phyloP scores from a whole-genome alignment of 2,797 vertebrate genomes.

The Linurgus olivaceus region DNA sequence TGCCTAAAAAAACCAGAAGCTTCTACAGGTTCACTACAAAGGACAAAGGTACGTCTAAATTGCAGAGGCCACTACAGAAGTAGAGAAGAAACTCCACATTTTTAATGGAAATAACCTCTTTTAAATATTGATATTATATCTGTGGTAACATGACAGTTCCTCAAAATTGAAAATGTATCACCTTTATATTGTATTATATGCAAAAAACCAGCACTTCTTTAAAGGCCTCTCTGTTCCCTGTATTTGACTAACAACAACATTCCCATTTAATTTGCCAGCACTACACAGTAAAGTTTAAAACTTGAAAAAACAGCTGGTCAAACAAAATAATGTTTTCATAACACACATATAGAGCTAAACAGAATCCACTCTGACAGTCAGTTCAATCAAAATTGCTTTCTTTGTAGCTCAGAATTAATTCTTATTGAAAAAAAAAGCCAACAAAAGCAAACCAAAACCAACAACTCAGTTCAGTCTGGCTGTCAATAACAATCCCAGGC shows the following conservation, averaged over 20 bases:
- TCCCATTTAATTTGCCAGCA: neutral
- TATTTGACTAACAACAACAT: neutral
- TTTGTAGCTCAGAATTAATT: neutral
- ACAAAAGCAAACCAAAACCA: neutral
- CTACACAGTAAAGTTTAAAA: neutral
- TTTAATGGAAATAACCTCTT: neutral
- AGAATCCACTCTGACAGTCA: neutral
- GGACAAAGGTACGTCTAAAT: neutral
- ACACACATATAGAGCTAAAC: neutral
- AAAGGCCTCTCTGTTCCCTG: neutral
- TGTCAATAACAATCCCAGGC: neutral
- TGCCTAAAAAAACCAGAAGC: neutral
- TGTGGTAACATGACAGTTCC: neutral
- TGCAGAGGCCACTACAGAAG: neutral
- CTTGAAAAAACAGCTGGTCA: neutral
- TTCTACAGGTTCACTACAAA: neutral
- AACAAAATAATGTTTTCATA: neutral
- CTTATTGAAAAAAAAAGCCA: neutral
- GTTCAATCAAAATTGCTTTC: neutral
- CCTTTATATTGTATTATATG: neutral
- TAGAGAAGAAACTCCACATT: neutral
- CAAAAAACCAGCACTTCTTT: neutral
- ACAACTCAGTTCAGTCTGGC: neutral
- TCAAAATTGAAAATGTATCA: neutral
- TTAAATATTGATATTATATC: neutral